Evolutionary conservation across 2,888 invertebrate genomes (phyloP).

Genomic region (Nasonia oneida): DNA sequence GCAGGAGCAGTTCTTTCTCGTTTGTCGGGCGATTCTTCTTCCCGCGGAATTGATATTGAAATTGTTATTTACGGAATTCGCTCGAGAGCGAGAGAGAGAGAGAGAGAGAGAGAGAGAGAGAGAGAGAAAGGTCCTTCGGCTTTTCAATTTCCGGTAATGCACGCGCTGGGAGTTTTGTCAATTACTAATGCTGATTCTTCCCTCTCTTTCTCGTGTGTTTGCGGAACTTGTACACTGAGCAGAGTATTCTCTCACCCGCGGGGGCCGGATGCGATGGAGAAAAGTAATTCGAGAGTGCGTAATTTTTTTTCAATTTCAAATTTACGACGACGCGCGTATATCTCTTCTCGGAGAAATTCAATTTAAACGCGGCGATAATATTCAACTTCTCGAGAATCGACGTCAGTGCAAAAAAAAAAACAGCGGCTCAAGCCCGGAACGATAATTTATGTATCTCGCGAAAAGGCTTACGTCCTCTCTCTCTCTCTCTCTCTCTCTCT

Average conservation of each 20-base stretch:
- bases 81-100: not conserved
- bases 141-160: constrained; percentile 59
- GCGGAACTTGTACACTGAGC: not conserved
- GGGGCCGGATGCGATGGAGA: not conserved
- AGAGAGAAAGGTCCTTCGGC: not conserved
- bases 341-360: not conserved
- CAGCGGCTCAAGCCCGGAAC: not conserved
- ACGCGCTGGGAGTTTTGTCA: constrained; percentile 35
- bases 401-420: not conserved
- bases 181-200: constrained; percentile 39
- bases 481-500: not conserved
- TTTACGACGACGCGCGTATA: not conserved
- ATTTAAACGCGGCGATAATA: not conserved
- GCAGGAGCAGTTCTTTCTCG: constrained; percentile 20
- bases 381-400: not conserved
- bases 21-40: constrained; percentile 55
- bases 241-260: not conserved
- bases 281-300: not conserved
- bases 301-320: not conserved
- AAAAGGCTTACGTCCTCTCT: not conserved
- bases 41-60: constrained; percentile 59
- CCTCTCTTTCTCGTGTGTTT: not conserved
- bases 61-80: constrained; percentile 59
- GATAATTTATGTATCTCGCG: constrained; percentile 8
- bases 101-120: not conserved